Conservation (phyloP, 2,113 vertebrate genomes). For the Labrus mixtus region DNA sequence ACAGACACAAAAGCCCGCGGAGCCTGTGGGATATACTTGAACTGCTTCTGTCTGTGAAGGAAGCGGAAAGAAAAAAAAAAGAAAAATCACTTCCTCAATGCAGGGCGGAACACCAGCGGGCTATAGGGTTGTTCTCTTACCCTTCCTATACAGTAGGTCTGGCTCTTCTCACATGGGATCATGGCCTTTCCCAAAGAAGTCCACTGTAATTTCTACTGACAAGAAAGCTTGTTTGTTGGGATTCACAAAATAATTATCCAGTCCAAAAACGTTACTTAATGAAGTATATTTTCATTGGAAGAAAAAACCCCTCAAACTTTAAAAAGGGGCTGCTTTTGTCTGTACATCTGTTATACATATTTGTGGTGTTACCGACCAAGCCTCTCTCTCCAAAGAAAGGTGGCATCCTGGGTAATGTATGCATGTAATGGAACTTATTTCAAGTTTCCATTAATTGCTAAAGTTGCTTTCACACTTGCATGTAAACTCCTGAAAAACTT, state of each 20-base stretch:
- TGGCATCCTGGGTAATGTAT: no score
- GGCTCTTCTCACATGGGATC: slow-evolving; percentile 23
- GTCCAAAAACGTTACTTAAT: neutral
- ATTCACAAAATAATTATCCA: neutral
- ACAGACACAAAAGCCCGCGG: slow-evolving; percentile 17
- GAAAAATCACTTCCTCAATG: slow-evolving; percentile 58
- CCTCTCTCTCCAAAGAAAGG: no score
- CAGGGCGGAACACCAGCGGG: slow-evolving; percentile 9
- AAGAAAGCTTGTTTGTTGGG: neutral
- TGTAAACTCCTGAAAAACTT: no score
- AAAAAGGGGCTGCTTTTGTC: neutral
- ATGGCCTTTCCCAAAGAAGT: neutral
- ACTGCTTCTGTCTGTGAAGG: slow-evolving; percentile 41
- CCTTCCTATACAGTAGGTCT: slow-evolving; percentile 10
- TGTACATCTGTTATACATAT: no score
- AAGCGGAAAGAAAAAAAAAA: slow-evolving; percentile 63
- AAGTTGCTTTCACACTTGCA: no score
- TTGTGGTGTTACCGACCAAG: no score
- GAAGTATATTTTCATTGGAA: neutral
- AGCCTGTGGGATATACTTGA: slow-evolving; percentile 30
- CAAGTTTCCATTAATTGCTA: no score
- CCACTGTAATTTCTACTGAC: neutral
- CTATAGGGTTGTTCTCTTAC: slow-evolving; percentile 8
- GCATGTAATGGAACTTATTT: no score
- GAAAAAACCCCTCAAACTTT: neutral